Evolutionary conservation across 2,113 vertebrate genomes (phyloP), one percentile per base, ranked within the genome.

Genomic region (Grammomys surdaster): DNA sequence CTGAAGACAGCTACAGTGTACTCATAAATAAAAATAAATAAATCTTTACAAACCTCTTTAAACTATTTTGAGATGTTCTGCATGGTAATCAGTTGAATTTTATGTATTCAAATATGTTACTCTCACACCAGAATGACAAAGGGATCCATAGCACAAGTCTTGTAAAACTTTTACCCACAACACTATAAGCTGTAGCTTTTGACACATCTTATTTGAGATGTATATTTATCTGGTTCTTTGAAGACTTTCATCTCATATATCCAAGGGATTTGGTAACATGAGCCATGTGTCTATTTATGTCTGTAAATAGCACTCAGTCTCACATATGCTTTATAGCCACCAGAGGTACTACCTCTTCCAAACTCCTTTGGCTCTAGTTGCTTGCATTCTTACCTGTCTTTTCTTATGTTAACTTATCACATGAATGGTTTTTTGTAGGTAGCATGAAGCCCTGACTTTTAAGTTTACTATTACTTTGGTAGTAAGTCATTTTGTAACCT

Each of bases 21-120:
- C n/a, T n/a, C n/a, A n/a, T n/a, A n/a, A n/a, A n/a, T n/a, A n/a
- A n/a, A n/a, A n/a, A n/a, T n/a, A n/a, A n/a, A n/a, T n/a, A n/a
- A n/a, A n/a, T n/a, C n/a, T 84, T 78, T 88, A 84, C 12, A 87
- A 14, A 67, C 51, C 56, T 48, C 51, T 85, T 91, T 20, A 26
- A 81, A 95, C n/a, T 22, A 72, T 73, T 13, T 40, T 72, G 76
- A 73, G n/a, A 87, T 73, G 1, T 20, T 89, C 76, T 91, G 5
- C 16, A 89, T 86, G 70, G 5, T 91, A 70, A 93, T 82, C 56
- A 65, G n/a, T 89, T 90, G 43, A 10, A 88, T 76, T 90, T 88
- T 58, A 56, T 51, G 7, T 28, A 31, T 92, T 92, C 76, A 75
- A 89, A 95, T 88, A 67, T 48, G 72, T 81, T 67, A n/a, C 75